Percentiles rank a stretch among this genome's conserved stretches.
phyloP scores from a whole-genome alignment of 1,140 invertebrate genomes.

The Melitaea cinxia region DNA sequence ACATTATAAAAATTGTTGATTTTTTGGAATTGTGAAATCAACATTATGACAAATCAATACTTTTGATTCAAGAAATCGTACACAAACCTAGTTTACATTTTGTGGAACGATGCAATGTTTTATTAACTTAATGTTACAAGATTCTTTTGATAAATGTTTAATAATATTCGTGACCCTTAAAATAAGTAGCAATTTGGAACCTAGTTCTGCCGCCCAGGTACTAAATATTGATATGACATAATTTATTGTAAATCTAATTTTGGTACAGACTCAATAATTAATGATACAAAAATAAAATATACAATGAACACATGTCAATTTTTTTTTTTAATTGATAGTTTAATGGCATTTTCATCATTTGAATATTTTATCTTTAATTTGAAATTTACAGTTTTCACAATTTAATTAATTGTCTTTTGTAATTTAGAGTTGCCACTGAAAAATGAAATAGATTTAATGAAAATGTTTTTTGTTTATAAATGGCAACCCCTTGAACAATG shows the following conservation, averaged over 20 bases:
- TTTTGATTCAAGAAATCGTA: constrained; percentile 2
- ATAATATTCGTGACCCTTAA: too few species aligned
- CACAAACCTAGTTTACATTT: too few species aligned
- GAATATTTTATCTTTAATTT: constrained; percentile 4
- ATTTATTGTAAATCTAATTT: constrained; percentile 26
- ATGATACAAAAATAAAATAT: background rate
- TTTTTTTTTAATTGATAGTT: too few species aligned
- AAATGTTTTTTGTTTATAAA: background rate
- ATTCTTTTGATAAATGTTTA: too few species aligned
- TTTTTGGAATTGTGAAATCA: too few species aligned
- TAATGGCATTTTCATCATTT: background rate
- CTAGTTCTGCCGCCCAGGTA: too few species aligned
- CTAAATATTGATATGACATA: constrained; percentile 30
- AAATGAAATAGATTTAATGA: background rate
- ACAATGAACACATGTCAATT: constrained; percentile 16
- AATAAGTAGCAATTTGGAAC: too few species aligned
- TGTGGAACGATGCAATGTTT: too few species aligned
- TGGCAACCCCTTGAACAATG: constrained; percentile 6
- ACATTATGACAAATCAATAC: too few species aligned
- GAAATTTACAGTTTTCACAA: background rate
- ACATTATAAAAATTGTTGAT: too few species aligned
- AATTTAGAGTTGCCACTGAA: background rate
- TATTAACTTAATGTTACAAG: too few species aligned
- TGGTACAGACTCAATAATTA: constrained; percentile 14
- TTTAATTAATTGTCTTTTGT: constrained; percentile 1